Evolutionary conservation across 2,113 vertebrate genomes (phyloP).

Genomic region (Coptodon bakossiorum): DNA sequence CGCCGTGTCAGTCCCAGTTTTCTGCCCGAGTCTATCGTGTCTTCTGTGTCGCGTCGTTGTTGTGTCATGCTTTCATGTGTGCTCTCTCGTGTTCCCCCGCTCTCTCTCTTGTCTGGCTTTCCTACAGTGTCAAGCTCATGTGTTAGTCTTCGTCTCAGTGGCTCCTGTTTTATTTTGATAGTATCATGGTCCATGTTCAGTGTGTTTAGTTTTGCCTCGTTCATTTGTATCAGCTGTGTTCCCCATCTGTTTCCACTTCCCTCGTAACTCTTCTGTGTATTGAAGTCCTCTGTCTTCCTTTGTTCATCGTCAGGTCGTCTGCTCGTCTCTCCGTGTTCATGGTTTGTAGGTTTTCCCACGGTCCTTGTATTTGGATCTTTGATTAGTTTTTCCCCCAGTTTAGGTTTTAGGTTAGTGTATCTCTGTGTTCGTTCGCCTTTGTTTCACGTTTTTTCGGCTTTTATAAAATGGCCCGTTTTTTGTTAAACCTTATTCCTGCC

Average conservation of each 20-base stretch:
- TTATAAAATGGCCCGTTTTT: too few species aligned
- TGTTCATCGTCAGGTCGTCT: neutral
- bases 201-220: neutral
- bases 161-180: neutral
- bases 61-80: neutral
- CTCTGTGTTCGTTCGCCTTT: neutral
- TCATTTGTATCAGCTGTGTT: neutral
- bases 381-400: neutral
- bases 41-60: neutral
- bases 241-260: neutral
- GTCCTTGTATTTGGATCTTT: neutral
- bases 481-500: neutral
- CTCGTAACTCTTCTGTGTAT: neutral
- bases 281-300: neutral
- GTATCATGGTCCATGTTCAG: fast-evolving
- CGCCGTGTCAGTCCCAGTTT: neutral
- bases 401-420: neutral
- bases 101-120: neutral
- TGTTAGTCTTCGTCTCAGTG: neutral
- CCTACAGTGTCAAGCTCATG: fast-evolving
- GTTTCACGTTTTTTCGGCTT: neutral
- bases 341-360: fast-evolving
- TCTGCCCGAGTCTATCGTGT: neutral
- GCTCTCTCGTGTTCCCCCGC: neutral
- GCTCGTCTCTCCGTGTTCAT: neutral